Conservation (phyloP, 2,888 invertebrate species). For the Patella pellucida region DNA sequence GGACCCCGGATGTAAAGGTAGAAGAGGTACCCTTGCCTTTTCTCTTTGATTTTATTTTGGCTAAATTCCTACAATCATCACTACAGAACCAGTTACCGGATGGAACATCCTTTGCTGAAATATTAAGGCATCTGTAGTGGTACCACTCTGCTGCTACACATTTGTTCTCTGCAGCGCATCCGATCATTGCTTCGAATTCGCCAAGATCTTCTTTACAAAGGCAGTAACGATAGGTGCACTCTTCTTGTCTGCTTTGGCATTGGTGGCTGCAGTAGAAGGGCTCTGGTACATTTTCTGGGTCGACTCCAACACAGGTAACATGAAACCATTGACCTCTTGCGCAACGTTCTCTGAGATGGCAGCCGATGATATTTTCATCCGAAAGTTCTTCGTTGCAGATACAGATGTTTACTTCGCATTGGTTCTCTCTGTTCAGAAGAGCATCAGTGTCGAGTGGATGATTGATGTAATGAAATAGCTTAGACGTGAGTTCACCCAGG, state of each 20-base stretch:
- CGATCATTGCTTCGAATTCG: slow-evolving; percentile 32
- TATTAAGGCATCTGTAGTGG: neutral
- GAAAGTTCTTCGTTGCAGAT: slow-evolving; percentile 28
- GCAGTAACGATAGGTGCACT: slow-evolving; percentile 26
- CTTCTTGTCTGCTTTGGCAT: slow-evolving; percentile 8
- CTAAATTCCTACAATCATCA: slow-evolving; percentile 21
- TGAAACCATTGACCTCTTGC: slow-evolving; percentile 33
- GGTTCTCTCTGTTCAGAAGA: slow-evolving; percentile 3
- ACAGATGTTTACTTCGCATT: neutral
- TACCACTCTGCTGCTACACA: slow-evolving; percentile 37
- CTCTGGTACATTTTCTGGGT: slow-evolving; percentile 19
- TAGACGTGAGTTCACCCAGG: slow-evolving; percentile 16
- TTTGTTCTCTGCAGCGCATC: slow-evolving; percentile 26
- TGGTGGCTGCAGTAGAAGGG: slow-evolving; percentile 29
- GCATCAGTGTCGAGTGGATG: slow-evolving; percentile 21
- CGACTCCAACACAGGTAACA: slow-evolving; percentile 28
- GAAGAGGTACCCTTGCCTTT: neutral
- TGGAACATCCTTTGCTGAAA: slow-evolving; percentile 18
- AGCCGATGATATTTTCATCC: slow-evolving; percentile 30
- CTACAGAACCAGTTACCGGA: slow-evolving; percentile 34
- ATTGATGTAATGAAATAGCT: slow-evolving; percentile 18
- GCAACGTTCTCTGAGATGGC: slow-evolving; percentile 25
- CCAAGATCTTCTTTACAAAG: slow-evolving; percentile 30
- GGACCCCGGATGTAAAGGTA: neutral
- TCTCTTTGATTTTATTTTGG: slow-evolving; percentile 9